A percentile compares a stretch with the other conserved stretches of the same genome.
phyloP scores from a whole-genome alignment of 2,113 vertebrate genomes.

The Chaetura pelagica region DNA sequence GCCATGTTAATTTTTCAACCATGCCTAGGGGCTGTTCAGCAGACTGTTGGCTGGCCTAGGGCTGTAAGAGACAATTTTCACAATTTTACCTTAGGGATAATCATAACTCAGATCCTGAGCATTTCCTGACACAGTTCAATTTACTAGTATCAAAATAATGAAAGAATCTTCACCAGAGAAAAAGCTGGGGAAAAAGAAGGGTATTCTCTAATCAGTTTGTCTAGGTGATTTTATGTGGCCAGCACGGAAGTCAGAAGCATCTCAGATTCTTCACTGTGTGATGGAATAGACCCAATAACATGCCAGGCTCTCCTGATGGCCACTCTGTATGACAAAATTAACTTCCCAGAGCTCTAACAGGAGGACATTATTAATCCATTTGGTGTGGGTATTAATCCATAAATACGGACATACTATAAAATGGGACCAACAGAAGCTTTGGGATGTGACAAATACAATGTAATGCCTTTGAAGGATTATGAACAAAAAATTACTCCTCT shows the following conservation, averaged over 20 bases:
- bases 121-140: neutral
- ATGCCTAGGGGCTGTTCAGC: neutral
- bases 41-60: neutral
- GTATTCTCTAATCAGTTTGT: neutral
- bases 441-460: neutral
- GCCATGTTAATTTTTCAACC: neutral
- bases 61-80: neutral
- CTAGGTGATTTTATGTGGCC: neutral
- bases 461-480: neutral
- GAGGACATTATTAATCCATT: neutral
- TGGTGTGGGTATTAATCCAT: neutral
- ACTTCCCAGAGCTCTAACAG: neutral
- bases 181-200: neutral
- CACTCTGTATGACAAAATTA: neutral
- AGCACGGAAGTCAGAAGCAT: neutral
- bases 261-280: neutral
- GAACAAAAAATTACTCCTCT: neutral
- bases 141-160: accelerated
- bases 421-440: neutral
- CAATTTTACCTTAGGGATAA: neutral
- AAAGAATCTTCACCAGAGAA: neutral
- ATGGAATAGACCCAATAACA: neutral
- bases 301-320: neutral
- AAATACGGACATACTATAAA: neutral
- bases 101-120: neutral